Base-by-base conservation (phyloP, 2,113 vertebrate genomes). In the Rhabdomys dilectus region DNA sequence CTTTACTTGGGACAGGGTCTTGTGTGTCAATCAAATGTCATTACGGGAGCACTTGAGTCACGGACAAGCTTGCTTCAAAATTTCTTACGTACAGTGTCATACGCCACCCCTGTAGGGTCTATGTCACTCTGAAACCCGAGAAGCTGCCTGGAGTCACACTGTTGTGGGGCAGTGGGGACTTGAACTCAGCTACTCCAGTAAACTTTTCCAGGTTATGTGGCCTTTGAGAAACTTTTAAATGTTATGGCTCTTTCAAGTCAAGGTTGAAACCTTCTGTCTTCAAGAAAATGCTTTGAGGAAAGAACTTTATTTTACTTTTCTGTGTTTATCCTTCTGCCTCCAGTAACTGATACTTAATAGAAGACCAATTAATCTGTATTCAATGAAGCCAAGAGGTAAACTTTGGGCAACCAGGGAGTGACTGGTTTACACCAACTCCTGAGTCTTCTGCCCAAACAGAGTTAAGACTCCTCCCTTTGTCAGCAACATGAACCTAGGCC, bases 61-160 rank as follows among this genome's bases (percentile, higher is more conserved):
- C 4, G 86, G 29, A 36, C 68, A 77, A 5, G 0, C 34, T 3
- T 0, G 6, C 72, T 17, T 36, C 58, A 31, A 4, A 48, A 2
- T 16, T 36, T 8, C n/a, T 70, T 36, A 0, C 1, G 21, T 36
- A 0, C 13, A 42, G 26, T 3, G 0, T 19, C 24, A 24, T 17
- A 0, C 0, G 2, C 19, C 17, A 31, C 3, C 1, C n/a, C 31
- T 75, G 0, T 4, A 42, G 39, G 26, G 73, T 94, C 95, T 68
- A 58, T 45, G 60, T 76, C 22, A 45, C 39, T 31, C 6, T 78
- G 42, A 78, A 78, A 53, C 29, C 45, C 26, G 56, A 96, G 76
- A 73, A 70, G 88, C 95, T 96, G 92, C 84, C 89, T 76, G 62
- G 75, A 53, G 53, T 95, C 91, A 85, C 31, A n/a, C 17, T 73